Evolutionary conservation across 2,888 invertebrate genomes (phyloP).

Genomic region (Diarsia mendica): DNA sequence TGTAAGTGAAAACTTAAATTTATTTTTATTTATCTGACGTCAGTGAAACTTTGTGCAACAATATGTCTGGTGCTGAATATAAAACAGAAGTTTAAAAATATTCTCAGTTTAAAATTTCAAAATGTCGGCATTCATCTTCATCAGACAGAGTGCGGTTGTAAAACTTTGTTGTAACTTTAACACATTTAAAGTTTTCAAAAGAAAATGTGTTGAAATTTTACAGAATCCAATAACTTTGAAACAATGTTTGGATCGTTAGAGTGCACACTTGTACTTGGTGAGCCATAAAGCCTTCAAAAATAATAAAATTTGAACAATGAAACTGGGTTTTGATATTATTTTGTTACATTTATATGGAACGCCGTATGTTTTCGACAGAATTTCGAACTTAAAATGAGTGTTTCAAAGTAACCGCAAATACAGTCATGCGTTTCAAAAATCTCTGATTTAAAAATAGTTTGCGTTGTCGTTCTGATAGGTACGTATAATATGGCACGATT

Average conservation of each 20-base stretch:
- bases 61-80: background rate
- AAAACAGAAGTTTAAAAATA: conserved; percentile 39
- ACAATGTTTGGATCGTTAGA: conserved; percentile 60
- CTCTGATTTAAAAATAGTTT: background rate
- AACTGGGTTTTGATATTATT: conserved; percentile 26
- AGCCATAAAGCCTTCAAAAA: conserved; percentile 53
- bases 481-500: fast-evolving
- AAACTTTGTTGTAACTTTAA: conserved; percentile 57
- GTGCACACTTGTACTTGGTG: conserved; percentile 46
- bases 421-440: fast-evolving
- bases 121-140: conserved; percentile 55
- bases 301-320: conserved; percentile 56
- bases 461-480: background rate
- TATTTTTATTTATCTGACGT: background rate
- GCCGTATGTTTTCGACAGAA: background rate
- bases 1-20: background rate
- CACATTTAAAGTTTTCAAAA: conserved; percentile 63
- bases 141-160: conserved; percentile 53
- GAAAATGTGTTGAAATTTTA: conserved; percentile 60
- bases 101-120: conserved; percentile 46
- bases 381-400: background rate
- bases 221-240: conserved; percentile 59
- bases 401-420: background rate
- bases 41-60: background rate
- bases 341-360: conserved; percentile 1